A percentile compares a stretch with the other conserved stretches of the same genome.
phyloP scores from a whole-genome alignment of 1,140 invertebrate species.

The Drosophila ironensis region DNA sequence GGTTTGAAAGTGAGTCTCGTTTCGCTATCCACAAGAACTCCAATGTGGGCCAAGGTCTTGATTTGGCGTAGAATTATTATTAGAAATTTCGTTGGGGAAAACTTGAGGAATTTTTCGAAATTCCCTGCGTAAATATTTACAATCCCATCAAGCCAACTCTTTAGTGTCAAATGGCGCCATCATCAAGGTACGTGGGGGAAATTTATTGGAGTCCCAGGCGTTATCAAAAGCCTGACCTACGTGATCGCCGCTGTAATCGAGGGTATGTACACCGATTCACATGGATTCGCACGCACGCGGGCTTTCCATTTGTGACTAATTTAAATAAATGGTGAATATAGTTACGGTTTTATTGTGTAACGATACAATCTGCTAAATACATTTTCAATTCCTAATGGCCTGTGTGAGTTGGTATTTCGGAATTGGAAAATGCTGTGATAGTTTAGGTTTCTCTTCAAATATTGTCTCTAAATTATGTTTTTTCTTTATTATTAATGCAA shows the following conservation, averaged over 20 bases:
- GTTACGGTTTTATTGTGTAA: constrained; percentile 44
- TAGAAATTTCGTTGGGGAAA: constrained; percentile 42
- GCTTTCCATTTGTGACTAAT: constrained; percentile 66
- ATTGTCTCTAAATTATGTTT: constrained; percentile 6
- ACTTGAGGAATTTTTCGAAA: constrained; percentile 21
- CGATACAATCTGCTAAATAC: constrained; percentile 4
- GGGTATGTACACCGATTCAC: constrained; percentile 47
- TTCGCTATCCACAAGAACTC: constrained; percentile 16
- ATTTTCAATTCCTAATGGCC: constrained; percentile 3
- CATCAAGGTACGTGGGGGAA: constrained; percentile 71
- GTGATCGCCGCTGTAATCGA: constrained; percentile 52
- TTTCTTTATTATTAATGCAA: too few species aligned
- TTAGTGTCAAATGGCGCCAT: constrained; percentile 64
- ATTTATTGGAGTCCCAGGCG: constrained; percentile 51
- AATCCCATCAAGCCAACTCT: constrained; percentile 33
- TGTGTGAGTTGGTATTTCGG: constrained; percentile 1
- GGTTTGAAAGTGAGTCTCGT: constrained; percentile 62
- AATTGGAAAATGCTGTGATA: constrained; percentile 3
- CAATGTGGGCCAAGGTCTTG: constrained; percentile 60
- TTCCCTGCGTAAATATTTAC: constrained; percentile 50
- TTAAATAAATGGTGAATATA: constrained; percentile 49
- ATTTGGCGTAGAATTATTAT: constrained; percentile 17
- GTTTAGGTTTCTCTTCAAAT: neutral
- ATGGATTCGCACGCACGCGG: constrained; percentile 47
- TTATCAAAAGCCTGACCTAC: constrained; percentile 55